Evolutionary conservation across 2,888 invertebrate species (phyloP), one percentile per base, ranked within the genome.

Genomic region (Thumatha senex): DNA sequence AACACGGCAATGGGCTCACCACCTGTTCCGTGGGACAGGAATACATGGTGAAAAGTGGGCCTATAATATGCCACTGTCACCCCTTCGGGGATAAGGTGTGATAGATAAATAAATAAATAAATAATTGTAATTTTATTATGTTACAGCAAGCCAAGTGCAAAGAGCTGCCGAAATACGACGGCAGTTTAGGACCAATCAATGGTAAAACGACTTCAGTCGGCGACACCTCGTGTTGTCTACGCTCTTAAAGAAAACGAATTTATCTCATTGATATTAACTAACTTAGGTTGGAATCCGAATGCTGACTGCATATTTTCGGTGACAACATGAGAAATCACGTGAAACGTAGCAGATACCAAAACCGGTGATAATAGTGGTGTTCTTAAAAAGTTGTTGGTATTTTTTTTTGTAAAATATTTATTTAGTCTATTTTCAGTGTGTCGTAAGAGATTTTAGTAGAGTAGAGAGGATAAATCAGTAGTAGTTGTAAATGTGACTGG

Each of bases 71-170:
- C n/a, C n/a, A n/a, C n/a, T n/a, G n/a, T n/a, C n/a, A n/a, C n/a
- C n/a, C n/a, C n/a, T n/a, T n/a, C n/a, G n/a, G n/a, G n/a, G n/a
- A n/a, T n/a, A n/a, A n/a, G n/a, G n/a, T n/a, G n/a, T n/a, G n/a
- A n/a, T n/a, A n/a, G n/a, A n/a, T n/a, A n/a, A n/a, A n/a, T n/a
- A n/a, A n/a, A n/a, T n/a, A n/a, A n/a, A n/a, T n/a, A n/a, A n/a
- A n/a, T n/a, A n/a, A n/a, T n/a, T n/a, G n/a, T 12, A 11, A 34
- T 51, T 18, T 40, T 53, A 40, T 49, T 64, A 89, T 90, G n/a
- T 93, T 92, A 12, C 89, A 96, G 94, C 96, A 96, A 93, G 96
- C 96, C n/a, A 94, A 96, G 82, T 95, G 95, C 89, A 96, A 96
- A 89, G 96, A 96, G 84, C 82, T 96, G 63, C 95, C 95, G 29